Conservation (phyloP, 2,797 vertebrate genomes). For the Lepilemur ruficaudatus region DNA sequence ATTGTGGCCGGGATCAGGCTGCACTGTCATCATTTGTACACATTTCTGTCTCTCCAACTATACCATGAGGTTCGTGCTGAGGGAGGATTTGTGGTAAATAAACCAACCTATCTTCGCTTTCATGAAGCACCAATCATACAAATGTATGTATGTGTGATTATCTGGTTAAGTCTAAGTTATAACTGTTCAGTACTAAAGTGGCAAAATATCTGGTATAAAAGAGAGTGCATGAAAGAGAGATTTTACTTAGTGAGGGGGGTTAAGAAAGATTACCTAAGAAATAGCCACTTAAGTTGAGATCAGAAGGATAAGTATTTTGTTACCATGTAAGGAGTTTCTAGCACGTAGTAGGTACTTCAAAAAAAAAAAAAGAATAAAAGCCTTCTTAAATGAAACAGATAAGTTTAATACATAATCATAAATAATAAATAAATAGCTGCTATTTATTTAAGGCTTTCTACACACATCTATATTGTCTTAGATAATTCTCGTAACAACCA, state of each 20-base stretch:
- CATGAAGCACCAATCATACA: neutral
- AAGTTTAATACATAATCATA: neutral
- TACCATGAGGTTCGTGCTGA: neutral
- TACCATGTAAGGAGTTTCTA: neutral
- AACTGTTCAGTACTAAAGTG: neutral
- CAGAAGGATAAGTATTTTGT: neutral
- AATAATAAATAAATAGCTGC: neutral
- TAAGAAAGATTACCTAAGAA: neutral
- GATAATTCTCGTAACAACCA: neutral
- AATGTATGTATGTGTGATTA: neutral
- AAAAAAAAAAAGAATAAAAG: neutral
- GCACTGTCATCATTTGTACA: neutral
- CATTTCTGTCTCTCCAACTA: neutral
- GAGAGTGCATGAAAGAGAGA: neutral
- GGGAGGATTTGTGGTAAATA: neutral
- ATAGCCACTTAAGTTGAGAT: neutral
- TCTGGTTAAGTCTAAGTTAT: neutral
- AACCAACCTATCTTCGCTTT: neutral
- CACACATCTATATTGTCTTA: neutral
- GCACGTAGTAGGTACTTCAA: neutral
- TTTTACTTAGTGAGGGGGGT: neutral
- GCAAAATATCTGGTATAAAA: neutral
- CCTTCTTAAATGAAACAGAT: neutral
- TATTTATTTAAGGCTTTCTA: neutral
- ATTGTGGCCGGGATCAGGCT: neutral